These are phyloP conservation scores for Deilephila elpenor DNA, from an alignment of 2,888 invertebrate species.

Conservation along the genomic window DNA sequence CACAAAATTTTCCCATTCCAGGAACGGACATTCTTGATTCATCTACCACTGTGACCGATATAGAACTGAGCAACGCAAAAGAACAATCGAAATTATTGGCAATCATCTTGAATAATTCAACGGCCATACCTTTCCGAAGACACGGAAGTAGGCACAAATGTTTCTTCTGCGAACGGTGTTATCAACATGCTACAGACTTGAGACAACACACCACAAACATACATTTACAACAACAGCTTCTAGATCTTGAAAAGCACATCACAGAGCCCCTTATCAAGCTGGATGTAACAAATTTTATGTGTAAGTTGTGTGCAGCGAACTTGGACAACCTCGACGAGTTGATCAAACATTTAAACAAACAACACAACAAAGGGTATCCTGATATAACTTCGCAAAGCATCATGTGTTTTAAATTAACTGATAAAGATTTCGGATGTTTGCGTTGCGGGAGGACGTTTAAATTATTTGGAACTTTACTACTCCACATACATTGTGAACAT, in stretches of 20 bases:
- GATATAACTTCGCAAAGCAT: constrained; percentile 31
- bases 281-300: constrained; percentile 37
- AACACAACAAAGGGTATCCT: constrained; percentile 33
- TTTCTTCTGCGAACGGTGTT: constrained; percentile 38
- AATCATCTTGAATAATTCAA: constrained; percentile 36
- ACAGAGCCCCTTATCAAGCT: constrained; percentile 35
- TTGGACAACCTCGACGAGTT: constrained; percentile 32
- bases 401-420: constrained; percentile 39
- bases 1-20: constrained; percentile 29
- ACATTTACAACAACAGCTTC: constrained; percentile 29
- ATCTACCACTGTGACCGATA: constrained; percentile 9
- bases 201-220: constrained; percentile 32
- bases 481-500: constrained; percentile 38
- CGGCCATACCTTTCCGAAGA: constrained; percentile 38
- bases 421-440: constrained; percentile 38
- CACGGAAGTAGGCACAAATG: constrained; percentile 38
- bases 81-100: neutral
- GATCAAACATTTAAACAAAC: constrained; percentile 33
- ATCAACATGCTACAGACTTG: constrained; percentile 33
- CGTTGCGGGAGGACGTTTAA: constrained; percentile 37
- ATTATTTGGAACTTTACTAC: constrained; percentile 34
- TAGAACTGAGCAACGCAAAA: constrained; percentile 27
- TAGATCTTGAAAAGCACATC: constrained; percentile 27
- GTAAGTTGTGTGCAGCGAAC: constrained; percentile 35
- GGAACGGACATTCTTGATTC: constrained; percentile 21